phyloP scores from a whole-genome alignment of 2,888 invertebrate species.

The Ormyrus pomaceus region DNA sequence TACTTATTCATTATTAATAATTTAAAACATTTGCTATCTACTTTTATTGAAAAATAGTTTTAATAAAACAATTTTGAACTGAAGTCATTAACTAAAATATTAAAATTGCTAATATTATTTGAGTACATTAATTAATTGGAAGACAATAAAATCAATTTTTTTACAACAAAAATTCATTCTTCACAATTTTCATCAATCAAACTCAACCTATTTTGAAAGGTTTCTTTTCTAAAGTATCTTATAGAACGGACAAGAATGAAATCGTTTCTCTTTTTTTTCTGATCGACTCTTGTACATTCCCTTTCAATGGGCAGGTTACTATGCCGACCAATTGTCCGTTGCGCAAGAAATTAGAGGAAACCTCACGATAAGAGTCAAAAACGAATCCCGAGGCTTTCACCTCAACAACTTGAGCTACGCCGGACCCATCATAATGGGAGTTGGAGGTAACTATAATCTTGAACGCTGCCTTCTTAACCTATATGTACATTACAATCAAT shows the following conservation, averaged over 20 bases:
- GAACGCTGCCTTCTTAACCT: too few species aligned
- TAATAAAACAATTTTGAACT: too few species aligned
- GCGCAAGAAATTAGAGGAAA: constrained; percentile 88
- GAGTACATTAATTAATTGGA: too few species aligned
- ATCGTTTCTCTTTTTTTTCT: constrained; percentile 14
- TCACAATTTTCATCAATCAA: too few species aligned
- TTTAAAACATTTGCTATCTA: too few species aligned
- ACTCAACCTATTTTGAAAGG: background rate
- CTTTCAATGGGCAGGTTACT: constrained; percentile 81
- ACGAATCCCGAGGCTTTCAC: constrained; percentile 89
- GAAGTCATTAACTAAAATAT: too few species aligned
- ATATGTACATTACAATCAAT: too few species aligned
- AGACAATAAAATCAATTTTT: too few species aligned
- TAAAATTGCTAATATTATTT: too few species aligned
- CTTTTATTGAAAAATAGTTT: too few species aligned
- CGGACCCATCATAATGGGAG: constrained; percentile 98
- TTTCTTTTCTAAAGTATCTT: constrained; percentile 1
- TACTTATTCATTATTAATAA: too few species aligned
- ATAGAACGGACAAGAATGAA: background rate
- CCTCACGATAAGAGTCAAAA: constrained; percentile 86
- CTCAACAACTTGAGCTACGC: constrained; percentile 94
- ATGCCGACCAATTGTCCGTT: constrained; percentile 88
- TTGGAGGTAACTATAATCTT: constrained; percentile 83
- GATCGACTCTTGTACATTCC: constrained; percentile 21
- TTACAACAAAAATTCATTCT: too few species aligned